A percentile compares a stretch with the other conserved stretches of the same genome.
Evolutionary conservation across 2,113 vertebrate species (phyloP).

Genomic region (Cranoglanis bouderius): DNA sequence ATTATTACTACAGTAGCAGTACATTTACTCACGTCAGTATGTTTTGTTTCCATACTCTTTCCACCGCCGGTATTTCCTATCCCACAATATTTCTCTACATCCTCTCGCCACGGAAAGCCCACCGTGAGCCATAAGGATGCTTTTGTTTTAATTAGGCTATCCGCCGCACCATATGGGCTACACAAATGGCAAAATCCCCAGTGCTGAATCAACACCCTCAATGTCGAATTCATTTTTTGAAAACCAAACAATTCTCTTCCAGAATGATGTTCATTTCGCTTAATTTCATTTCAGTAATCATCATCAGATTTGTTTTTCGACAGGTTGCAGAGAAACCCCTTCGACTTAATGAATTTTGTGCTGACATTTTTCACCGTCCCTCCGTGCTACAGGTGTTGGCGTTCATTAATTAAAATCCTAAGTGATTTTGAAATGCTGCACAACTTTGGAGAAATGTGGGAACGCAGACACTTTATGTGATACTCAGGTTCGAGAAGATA

Average conservation of each 20-base stretch:
- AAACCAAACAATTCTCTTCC: not conserved
- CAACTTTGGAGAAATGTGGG: slow-evolving; percentile 61
- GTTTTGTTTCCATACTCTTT: not conserved
- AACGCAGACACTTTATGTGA: slow-evolving; percentile 37
- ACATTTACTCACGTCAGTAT: not conserved
- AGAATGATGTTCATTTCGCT: not conserved
- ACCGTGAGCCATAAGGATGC: slow-evolving; percentile 22
- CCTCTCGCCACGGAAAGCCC: not conserved
- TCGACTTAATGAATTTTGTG: slow-evolving; percentile 71
- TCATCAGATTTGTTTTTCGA: slow-evolving; percentile 25
- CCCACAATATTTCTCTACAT: not conserved
- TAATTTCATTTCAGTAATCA: slow-evolving; percentile 56
- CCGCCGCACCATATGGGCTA: not conserved
- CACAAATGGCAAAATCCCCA: slow-evolving; percentile 24
- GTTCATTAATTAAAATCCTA: slow-evolving; percentile 72
- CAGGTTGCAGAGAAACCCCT: slow-evolving; percentile 63
- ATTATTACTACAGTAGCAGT: not conserved
- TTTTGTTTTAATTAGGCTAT: slow-evolving; percentile 37
- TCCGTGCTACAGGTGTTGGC: slow-evolving; percentile 66
- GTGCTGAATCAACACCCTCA: slow-evolving; percentile 26
- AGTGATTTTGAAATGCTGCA: slow-evolving; percentile 73
- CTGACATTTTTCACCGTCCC: slow-evolving; percentile 72
- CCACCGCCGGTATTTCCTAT: not conserved
- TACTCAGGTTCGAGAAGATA: slow-evolving; percentile 61
- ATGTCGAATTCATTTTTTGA: slow-evolving; percentile 14